Evolutionary conservation across 2,888 invertebrate species (phyloP), one percentile per base, ranked within the genome.

Genomic region (Papilio protenor): DNA sequence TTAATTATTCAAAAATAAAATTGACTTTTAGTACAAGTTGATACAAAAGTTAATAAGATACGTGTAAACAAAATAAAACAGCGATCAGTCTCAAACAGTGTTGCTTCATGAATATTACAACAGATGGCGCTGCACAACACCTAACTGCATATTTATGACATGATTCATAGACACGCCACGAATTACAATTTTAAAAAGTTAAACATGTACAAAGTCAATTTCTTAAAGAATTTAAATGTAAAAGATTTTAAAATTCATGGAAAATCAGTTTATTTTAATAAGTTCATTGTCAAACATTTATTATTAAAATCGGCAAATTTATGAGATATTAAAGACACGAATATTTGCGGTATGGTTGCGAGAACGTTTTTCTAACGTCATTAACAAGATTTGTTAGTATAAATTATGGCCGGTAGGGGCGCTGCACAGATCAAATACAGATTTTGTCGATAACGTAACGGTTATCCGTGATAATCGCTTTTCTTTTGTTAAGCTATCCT

Each of bases 51-150:
- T 64, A 64, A 64, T 64, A 64, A 40, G 64, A 10, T 18, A 66
- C 40, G 40, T 66, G 66, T 40, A 66, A 66, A 66, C 3, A 61
- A 40, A 40, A 64, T 18, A 64, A 61, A 18, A 66, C 3, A 40
- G n/a, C 40, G 40, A 66, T 66, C 64, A 40, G 18, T 40, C n/a
- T 18, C 66, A 64, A 64, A 64, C n/a, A 40, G 66, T 66, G 40
- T 40, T n/a, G 40, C 66, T 40, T 66, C 66, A 40, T 66, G 5
- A 33, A 66, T 66, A 66, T 66, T 66, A 2, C 40, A 40, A 18
- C n/a, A 66, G 66, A 66, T 18, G 40, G 64, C 64, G 33, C 64
- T 33, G 61, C 61, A 27, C 27, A 33, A 64, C 33, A 40, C 10
- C 33, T 27, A 1, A 40, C 66, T 66, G 66, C 66, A 40, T 40